Evolutionary conservation across 64 coral and sea anemone genomes (phyloP), one percentile per base, ranked within the genome.

Genomic region (Exaiptasia diaphana): DNA sequence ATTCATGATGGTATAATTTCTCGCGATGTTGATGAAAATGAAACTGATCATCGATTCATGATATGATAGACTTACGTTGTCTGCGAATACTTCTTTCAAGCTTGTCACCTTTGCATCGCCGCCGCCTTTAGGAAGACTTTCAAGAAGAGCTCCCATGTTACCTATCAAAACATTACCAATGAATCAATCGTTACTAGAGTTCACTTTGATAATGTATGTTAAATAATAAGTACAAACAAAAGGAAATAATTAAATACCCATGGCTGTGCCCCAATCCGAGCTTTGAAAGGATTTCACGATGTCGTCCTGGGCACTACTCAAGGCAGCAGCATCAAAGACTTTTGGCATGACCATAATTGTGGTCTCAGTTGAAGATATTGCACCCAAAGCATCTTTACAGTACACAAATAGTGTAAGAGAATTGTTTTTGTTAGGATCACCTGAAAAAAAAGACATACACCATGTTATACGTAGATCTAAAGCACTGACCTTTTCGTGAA

Each of bases 291-390:
- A 30, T 7, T 23, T 28, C 0, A 41, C 7, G 27, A 40, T 41
- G 38, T 58, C 55, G 21, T 32, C 25, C 50, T 64, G 1, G 23
- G 58, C 55, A 12, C 12, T 1, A 13, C 1, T 8, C 4, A 80
- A 38, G 39, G 41, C 36, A 24, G 56, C 34, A 3, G 38, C 13
- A 10, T 4, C 15, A 24, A 80, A 38, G 11, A 22, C 39, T 26
- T 63, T 65, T 42, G 77, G 77, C 30, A 36, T 64, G 27, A 80
- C 77, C 13, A 23, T 62, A 18, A 80, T 12, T 5, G 77, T 80
- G 18, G 37, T 31, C 30, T 23, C 44, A 32, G 24, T n/a, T 28
- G 10, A 40, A 13, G 58, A 40, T 17, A 28, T 26, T 0, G 77
- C 77, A 46, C 77, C 77, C 31, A 64, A 28, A 9, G 26, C 40